A percentile compares a stretch with the other conserved stretches of the same genome.
phyloP scores from a whole-genome alignment of 2,797 vertebrate genomes.

The Argentina silus region DNA sequence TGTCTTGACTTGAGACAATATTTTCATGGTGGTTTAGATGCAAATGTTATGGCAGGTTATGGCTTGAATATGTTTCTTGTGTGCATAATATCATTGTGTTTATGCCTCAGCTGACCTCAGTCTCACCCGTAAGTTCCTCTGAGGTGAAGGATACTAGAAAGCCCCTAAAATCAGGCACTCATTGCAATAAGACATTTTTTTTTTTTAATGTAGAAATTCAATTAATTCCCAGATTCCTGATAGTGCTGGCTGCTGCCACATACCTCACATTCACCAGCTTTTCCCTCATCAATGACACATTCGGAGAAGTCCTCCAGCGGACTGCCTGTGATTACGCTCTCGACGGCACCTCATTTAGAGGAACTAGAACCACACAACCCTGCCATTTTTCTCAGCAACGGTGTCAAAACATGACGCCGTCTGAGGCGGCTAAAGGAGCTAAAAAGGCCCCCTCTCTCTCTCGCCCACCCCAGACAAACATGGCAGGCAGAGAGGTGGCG shows the following conservation, averaged over 20 bases:
- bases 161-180: conserved; percentile 43
- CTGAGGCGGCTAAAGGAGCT: conserved; percentile 43
- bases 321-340: conserved; percentile 46
- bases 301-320: conserved; percentile 52
- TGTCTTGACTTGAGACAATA: neutral
- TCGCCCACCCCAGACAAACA: conserved; percentile 38
- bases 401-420: conserved; percentile 62
- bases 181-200: conserved; percentile 1
- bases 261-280: conserved; percentile 48
- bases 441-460: conserved; percentile 24
- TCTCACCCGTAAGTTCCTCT: conserved; percentile 42
- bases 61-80: conserved; percentile 41
- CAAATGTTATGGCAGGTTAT: conserved; percentile 48
- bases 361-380: conserved; percentile 39
- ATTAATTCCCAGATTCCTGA: conserved; percentile 56
- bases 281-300: conserved; percentile 57
- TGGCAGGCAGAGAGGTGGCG: conserved; percentile 47
- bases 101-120: conserved; percentile 50
- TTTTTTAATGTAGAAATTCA: conserved; percentile 48
- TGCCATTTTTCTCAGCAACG: conserved; percentile 56
- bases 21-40: conserved; percentile 43
- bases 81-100: conserved; percentile 33
- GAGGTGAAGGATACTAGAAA: conserved; percentile 50
- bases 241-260: conserved; percentile 26
- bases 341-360: conserved; percentile 52